These are phyloP conservation scores for Ondatra zibethicus DNA, from an alignment of 2,113 vertebrate genomes.

Conservation along the genomic window DNA sequence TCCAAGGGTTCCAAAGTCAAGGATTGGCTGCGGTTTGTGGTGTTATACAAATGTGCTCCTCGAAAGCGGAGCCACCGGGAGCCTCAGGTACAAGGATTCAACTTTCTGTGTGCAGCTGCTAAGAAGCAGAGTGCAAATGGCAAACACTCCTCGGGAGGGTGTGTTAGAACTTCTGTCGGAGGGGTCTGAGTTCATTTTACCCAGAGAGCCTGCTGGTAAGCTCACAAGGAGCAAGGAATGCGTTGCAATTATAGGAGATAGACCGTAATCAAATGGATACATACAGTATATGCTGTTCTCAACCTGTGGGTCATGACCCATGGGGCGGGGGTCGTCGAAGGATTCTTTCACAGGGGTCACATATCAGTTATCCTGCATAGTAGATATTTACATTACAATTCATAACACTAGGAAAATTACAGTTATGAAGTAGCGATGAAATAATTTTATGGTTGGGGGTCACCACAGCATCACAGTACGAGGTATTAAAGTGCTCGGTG, in stretches of 20 bases:
- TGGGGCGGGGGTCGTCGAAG: background rate
- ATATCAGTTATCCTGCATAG: background rate
- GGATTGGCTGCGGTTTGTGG: background rate
- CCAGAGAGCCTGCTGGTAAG: background rate
- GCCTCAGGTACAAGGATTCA: no score
- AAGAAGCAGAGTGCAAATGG: background rate
- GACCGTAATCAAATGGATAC: background rate
- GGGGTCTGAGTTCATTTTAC: background rate
- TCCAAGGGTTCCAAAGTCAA: background rate
- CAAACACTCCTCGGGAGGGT: background rate
- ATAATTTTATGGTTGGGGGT: background rate
- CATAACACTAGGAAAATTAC: background rate
- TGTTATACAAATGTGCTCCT: background rate
- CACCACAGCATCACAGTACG: no score
- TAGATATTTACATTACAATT: background rate
- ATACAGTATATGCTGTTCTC: rapidly evolving
- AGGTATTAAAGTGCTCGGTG: no score
- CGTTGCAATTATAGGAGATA: background rate
- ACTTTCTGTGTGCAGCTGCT: background rate
- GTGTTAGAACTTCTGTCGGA: background rate
- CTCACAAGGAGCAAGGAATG: background rate
- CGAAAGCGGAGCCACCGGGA: rapidly evolving
- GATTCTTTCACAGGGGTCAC: no score
- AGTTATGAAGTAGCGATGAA: background rate
- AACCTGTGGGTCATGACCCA: background rate